phyloP scores from a whole-genome alignment of 92 coral and sea anemone genomes.

The Heteractis magnifica region DNA sequence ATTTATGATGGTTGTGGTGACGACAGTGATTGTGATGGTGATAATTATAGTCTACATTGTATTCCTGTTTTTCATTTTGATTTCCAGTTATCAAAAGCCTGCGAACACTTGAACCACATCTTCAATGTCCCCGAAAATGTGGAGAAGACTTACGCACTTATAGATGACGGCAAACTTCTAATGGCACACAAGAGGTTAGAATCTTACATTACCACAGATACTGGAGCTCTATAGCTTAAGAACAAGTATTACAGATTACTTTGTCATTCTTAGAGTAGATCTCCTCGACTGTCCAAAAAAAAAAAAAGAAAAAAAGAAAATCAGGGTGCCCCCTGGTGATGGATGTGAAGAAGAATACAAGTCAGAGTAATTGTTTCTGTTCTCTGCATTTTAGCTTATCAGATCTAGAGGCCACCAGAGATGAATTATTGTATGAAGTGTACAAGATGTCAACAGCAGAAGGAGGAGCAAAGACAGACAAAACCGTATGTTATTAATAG shows the following conservation, averaged over 20 bases:
- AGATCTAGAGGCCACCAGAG: constrained; percentile 93
- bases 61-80: background rate
- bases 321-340: too few species aligned
- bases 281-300: too few species aligned
- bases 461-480: constrained; percentile 56
- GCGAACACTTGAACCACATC: constrained; percentile 93
- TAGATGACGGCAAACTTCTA: constrained; percentile 84
- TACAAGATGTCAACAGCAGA: constrained; percentile 83
- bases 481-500: constrained; percentile 42
- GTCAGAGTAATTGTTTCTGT: background rate
- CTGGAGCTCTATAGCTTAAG: background rate
- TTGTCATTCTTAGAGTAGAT: too few species aligned
- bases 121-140: constrained; percentile 94
- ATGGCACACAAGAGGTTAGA: constrained; percentile 88
- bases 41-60: background rate
- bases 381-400: constrained; percentile 51
- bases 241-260: too few species aligned
- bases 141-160: constrained; percentile 71
- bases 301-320: too few species aligned
- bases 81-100: constrained; percentile 79
- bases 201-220: background rate
- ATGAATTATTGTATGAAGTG: constrained; percentile 89
- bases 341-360: background rate
- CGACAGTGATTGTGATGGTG: too few species aligned
- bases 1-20: too few species aligned